Conservation (phyloP, 2,888 invertebrate species). For the Morpho deidamia region DNA sequence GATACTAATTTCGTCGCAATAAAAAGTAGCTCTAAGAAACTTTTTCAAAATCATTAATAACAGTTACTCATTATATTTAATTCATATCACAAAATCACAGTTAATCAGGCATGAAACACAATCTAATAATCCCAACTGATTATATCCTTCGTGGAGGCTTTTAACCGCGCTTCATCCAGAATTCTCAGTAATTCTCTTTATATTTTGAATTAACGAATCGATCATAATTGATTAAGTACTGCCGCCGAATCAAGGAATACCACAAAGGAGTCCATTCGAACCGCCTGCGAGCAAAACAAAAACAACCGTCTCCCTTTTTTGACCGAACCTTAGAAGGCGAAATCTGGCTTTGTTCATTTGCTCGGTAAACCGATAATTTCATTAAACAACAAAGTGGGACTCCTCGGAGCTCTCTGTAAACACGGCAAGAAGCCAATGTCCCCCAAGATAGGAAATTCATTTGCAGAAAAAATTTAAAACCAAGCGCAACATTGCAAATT, state of each 20-base stretch:
- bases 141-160: conserved; percentile 4
- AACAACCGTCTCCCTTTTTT: conserved; percentile 56
- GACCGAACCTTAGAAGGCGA: conserved; percentile 62
- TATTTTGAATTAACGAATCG: conserved; percentile 71
- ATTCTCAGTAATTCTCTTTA: conserved; percentile 52
- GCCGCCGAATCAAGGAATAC: conserved; percentile 46
- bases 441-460: conserved; percentile 74
- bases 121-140: conserved; percentile 5
- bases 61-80: no score
- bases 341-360: conserved; percentile 78
- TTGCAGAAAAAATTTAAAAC: conserved; percentile 67
- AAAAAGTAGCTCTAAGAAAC: no score
- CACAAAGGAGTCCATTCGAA: conserved; percentile 66
- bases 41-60: no score
- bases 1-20: no score
- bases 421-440: conserved; percentile 76
- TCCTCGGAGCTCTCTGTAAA: conserved; percentile 64
- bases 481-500: conserved; percentile 55
- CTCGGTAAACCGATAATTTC: conserved; percentile 79
- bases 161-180: conserved; percentile 12
- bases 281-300: conserved; percentile 51
- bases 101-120: background rate
- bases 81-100: no score
- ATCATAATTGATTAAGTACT: conserved; percentile 76
- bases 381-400: conserved; percentile 78